Conservation (phyloP, 2,797 vertebrate species). For the Limosa lapponica region DNA sequence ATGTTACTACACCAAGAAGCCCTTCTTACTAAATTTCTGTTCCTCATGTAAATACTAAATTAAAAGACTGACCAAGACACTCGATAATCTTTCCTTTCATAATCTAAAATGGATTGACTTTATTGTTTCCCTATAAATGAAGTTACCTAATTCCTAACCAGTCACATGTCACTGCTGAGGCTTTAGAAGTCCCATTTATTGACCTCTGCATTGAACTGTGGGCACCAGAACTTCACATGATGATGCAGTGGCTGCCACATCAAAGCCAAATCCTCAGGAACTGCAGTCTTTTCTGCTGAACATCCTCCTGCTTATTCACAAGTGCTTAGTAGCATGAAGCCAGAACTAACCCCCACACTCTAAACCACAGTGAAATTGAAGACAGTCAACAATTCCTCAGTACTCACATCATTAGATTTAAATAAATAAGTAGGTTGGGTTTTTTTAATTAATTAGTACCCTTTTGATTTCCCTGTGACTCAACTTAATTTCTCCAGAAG, state of each 20-base stretch:
- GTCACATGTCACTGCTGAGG: neutral
- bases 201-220: neutral
- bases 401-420: neutral
- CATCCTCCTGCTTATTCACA: neutral
- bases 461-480: neutral
- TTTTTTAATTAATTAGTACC: neutral
- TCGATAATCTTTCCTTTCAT: neutral
- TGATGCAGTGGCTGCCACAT: accelerated
- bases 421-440: accelerated
- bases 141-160: neutral
- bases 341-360: neutral
- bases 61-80: neutral
- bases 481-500: neutral
- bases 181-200: neutral
- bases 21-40: neutral
- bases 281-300: neutral
- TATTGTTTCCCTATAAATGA: neutral
- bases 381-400: neutral
- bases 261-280: neutral
- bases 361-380: neutral
- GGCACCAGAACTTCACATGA: neutral
- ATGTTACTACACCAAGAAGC: neutral
- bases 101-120: neutral
- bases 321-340: neutral
- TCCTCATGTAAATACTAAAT: neutral